A percentile compares a stretch with the other conserved stretches of the same genome.
Conservation (phyloP, 2,888 invertebrate species). For the Alviniconcha strummeri region DNA sequence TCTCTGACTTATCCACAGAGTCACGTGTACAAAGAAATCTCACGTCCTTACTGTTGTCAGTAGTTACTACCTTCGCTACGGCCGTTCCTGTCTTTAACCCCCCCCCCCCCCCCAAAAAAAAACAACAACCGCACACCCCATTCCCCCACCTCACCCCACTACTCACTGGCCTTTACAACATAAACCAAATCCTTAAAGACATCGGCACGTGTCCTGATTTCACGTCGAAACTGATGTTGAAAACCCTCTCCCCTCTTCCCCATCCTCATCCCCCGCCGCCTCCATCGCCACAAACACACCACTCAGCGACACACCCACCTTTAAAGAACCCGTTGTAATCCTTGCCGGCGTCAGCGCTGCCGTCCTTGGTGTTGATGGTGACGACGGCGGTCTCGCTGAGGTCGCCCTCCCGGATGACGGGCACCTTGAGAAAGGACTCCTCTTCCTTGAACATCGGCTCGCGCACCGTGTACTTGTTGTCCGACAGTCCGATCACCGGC, state of each 20-base stretch:
- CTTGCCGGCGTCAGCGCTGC: slow-evolving; percentile 69
- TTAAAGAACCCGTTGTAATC: slow-evolving; percentile 71
- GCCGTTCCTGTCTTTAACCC: neutral
- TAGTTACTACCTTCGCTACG: no score
- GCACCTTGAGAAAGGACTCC: slow-evolving; percentile 58
- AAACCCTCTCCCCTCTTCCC: neutral
- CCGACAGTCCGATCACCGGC: slow-evolving; percentile 67
- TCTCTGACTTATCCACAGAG: no score
- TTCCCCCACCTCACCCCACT: neutral
- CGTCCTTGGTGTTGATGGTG: slow-evolving; percentile 71
- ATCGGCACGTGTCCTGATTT: no score
- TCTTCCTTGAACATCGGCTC: slow-evolving; percentile 69
- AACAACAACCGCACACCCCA: neutral
- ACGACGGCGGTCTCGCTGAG: slow-evolving; percentile 65
- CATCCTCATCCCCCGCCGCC: neutral
- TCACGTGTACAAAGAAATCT: no score
- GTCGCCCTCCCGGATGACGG: slow-evolving; percentile 70
- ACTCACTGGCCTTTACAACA: no score
- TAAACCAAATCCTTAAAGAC: no score
- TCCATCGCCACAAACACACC: no score
- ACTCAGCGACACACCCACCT: slow-evolving; percentile 52
- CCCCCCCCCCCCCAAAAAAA: neutral
- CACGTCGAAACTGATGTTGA: no score
- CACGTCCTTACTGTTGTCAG: no score
- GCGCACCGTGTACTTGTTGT: slow-evolving; percentile 64